Conservation (phyloP, 2,888 invertebrate species). For the Stenolophus ochropezus region DNA sequence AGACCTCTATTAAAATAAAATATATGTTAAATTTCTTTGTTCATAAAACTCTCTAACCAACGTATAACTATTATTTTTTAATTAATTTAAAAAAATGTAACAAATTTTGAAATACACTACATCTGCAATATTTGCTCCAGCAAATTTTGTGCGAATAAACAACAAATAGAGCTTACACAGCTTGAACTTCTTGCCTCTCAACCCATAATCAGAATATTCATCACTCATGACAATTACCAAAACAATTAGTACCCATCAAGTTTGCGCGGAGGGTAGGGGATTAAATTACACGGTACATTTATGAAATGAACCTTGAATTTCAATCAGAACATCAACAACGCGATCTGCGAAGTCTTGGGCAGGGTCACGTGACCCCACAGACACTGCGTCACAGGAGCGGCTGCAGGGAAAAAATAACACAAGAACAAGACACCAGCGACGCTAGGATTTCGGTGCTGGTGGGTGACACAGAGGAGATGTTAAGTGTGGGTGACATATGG, state of each 20-base stretch:
- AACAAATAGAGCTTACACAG: not conserved
- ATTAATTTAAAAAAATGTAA: no score
- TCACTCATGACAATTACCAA: constrained; percentile 44
- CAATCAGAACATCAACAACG: constrained; percentile 43
- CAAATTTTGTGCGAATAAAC: not conserved
- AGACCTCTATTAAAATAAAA: no score
- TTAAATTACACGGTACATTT: constrained; percentile 58
- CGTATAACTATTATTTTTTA: no score
- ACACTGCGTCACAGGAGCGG: not conserved
- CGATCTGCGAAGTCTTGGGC: constrained; percentile 12
- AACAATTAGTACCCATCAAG: constrained; percentile 44
- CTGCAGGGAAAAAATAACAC: not conserved
- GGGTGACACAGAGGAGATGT: not conserved
- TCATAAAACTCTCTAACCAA: no score
- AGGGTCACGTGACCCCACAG: not conserved
- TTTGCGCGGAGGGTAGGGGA: constrained; percentile 28
- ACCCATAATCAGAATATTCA: constrained; percentile 28
- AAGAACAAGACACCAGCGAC: not conserved
- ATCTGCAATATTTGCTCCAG: no score
- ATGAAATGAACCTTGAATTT: constrained; percentile 59
- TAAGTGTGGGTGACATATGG: not conserved
- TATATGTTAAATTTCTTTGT: no score
- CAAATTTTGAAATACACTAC: no score
- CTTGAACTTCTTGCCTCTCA: not conserved
- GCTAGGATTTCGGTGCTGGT: not conserved